Base-by-base conservation (phyloP, 92 coral and sea anemone genomes). In the Desmophyllum pertusum region DNA sequence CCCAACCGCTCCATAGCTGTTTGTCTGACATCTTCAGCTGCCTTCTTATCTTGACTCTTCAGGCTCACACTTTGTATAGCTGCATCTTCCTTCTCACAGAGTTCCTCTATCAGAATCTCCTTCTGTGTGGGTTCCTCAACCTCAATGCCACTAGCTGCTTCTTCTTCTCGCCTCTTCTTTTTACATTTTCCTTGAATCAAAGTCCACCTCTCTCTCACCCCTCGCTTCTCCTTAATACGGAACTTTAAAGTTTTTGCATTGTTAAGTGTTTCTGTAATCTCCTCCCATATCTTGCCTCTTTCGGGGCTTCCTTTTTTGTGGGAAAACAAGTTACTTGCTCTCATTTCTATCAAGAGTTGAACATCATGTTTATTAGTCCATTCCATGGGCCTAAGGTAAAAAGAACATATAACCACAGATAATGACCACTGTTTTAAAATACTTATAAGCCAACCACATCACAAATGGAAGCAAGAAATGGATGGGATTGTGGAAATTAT, bases 91-190 rank as follows among this genome's bases (percentile, higher is more conserved):
- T 53, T 21, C 68, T 79, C 64, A 52, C 77, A 77, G 27, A 85
- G 78, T 63, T 78, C 89, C 80, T 80, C 86, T 52, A 81, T 72
- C 72, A 87, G 35, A 42, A 67, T 33, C 41, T 80, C 83, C 41
- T 87, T 74, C 72, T 74, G 76, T 46, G 84, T 50, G 57, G 79
- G 90, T 65, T 73, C 77, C 9, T 73, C 62, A 53, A 87, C 86
- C 55, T 86, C 90, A 79, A 80, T 80, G 11, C 90, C 90, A 70
- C 86, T 80, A 42, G 85, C 86, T 37, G 38, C 76, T 76, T 80
- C 52, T 67, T 80, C 86, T 80, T n/a, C n/a, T n/a, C n/a, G n/a
- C n/a, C n/a, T n/a, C n/a, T n/a, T n/a, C n/a, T n/a, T n/a, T n/a
- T n/a, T n/a, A n/a, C n/a, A n/a, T n/a, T n/a, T n/a, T n/a, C n/a